A percentile compares a stretch with the other conserved stretches of the same genome.
Conservation (phyloP, 53 echinoderm and acorn worm species). For the Paelopatides confundens region DNA sequence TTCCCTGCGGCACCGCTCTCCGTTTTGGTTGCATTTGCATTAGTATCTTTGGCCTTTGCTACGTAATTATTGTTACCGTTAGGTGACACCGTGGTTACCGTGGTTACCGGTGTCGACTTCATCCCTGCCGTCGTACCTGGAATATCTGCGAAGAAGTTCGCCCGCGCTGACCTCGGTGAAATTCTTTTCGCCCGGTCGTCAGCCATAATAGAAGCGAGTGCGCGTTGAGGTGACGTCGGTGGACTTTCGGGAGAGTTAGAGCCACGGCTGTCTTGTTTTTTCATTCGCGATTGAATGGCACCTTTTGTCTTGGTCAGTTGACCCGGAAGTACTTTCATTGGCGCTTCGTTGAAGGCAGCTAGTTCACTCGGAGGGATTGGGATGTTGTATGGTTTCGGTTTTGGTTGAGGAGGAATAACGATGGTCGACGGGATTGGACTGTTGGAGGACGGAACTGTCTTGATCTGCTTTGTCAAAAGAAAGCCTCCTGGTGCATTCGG, state of each 20-base stretch:
- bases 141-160: conserved; percentile 79
- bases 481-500: conserved; percentile 87
- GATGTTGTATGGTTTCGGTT: conserved; percentile 75
- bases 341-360: conserved; percentile 63
- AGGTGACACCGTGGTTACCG: background rate
- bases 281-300: conserved; percentile 68
- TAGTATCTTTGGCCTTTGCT: conserved; percentile 21
- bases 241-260: conserved; percentile 50
- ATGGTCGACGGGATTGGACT: conserved; percentile 39
- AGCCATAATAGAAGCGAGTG: background rate
- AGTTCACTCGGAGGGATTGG: conserved; percentile 80
- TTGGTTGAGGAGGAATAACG: conserved; percentile 48
- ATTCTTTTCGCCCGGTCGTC: conserved; percentile 65
- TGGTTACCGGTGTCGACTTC: background rate
- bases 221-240: conserved; percentile 48
- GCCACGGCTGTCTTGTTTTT: conserved; percentile 19
- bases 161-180: conserved; percentile 77
- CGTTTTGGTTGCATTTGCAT: conserved; percentile 19
- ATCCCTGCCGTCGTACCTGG: background rate
- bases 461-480: conserved; percentile 86
- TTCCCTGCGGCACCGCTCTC: background rate
- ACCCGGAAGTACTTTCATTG: conserved; percentile 82
- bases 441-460: conserved; percentile 47
- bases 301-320: conserved; percentile 89
- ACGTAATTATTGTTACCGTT: conserved; percentile 48